These are phyloP conservation scores for Drosophila buzzatii DNA, from an alignment of 2,888 invertebrate genomes.

Conservation along the genomic window DNA sequence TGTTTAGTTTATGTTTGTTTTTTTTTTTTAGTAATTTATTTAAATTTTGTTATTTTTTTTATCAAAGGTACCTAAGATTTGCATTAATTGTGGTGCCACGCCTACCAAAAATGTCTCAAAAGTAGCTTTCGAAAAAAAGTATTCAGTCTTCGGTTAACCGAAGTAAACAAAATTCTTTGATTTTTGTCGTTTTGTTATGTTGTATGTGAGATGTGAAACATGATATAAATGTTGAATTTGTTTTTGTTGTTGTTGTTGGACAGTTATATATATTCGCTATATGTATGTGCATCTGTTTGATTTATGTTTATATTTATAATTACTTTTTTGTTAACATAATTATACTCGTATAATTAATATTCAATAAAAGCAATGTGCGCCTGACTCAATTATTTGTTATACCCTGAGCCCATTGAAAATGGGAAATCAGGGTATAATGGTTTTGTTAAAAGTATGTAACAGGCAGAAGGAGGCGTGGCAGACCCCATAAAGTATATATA, in stretches of 20 bases:
- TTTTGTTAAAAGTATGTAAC: too few relatives aligned
- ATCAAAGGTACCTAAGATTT: conserved; percentile 75
- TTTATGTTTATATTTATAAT: conserved; percentile 13
- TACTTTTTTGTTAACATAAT: conserved; percentile 4
- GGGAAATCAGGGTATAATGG: too few relatives aligned
- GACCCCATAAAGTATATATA: too few relatives aligned
- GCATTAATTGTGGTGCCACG: conserved; percentile 50
- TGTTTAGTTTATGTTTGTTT: not conserved
- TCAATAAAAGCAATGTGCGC: conserved; percentile 65
- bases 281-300: conserved; percentile 7
- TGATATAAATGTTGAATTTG: conserved; percentile 62
- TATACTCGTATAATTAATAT: conserved; percentile 14
- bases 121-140: conserved; percentile 24
- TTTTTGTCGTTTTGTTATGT: not conserved
- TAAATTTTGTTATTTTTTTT: conserved; percentile 28
- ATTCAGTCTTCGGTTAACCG: conserved; percentile 48
- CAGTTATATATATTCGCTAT: conserved; percentile 26
- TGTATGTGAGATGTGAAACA: conserved; percentile 69
- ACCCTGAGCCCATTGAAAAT: too few relatives aligned
- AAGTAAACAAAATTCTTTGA: conserved; percentile 31
- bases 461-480: too few relatives aligned
- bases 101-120: conserved; percentile 25
- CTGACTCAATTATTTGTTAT: conserved; percentile 44
- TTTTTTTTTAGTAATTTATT: conserved; percentile 39
- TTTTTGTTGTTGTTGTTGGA: conserved; percentile 37